Evolutionary conservation across 2,888 invertebrate genomes (phyloP).

Genomic region (Stenolophus ochropezus): DNA sequence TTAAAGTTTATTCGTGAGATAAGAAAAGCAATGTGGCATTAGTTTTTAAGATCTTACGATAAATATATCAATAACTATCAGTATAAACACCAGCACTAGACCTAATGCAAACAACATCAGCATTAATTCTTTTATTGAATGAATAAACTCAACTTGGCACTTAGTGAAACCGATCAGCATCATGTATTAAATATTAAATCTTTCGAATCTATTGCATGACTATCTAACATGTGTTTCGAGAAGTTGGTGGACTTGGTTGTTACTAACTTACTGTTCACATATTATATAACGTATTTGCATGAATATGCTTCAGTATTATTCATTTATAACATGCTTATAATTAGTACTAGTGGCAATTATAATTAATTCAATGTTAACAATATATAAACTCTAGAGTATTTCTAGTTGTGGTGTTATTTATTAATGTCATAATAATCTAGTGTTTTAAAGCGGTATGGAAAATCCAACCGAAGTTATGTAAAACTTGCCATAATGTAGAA

Average conservation of each 20-base stretch:
- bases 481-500: constrained; percentile 26
- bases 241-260: constrained; percentile 29
- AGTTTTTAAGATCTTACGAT: constrained; percentile 11
- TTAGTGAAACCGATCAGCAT: constrained; percentile 25
- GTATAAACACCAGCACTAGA: background rate
- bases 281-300: constrained; percentile 19
- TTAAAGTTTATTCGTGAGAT: constrained; percentile 47
- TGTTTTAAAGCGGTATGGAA: constrained; percentile 22
- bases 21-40: constrained; percentile 35
- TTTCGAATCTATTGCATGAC: constrained; percentile 51
- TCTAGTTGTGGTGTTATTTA: constrained; percentile 15
- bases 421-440: constrained; percentile 24
- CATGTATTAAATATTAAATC: constrained; percentile 19
- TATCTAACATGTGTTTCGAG: constrained; percentile 42
- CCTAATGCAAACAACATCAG: constrained; percentile 37
- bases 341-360: background rate
- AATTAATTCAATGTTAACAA: constrained; percentile 5
- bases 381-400: constrained; percentile 4
- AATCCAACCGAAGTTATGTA: constrained; percentile 13
- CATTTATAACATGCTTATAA: constrained; percentile 8
- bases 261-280: constrained; percentile 11
- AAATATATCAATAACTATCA: constrained; percentile 48
- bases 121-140: constrained; percentile 45
- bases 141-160: constrained; percentile 29
- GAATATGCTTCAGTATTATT: constrained; percentile 38